These are phyloP conservation scores for Chaetops frenatus DNA, from an alignment of 2,113 vertebrate species.

Conservation along the genomic window DNA sequence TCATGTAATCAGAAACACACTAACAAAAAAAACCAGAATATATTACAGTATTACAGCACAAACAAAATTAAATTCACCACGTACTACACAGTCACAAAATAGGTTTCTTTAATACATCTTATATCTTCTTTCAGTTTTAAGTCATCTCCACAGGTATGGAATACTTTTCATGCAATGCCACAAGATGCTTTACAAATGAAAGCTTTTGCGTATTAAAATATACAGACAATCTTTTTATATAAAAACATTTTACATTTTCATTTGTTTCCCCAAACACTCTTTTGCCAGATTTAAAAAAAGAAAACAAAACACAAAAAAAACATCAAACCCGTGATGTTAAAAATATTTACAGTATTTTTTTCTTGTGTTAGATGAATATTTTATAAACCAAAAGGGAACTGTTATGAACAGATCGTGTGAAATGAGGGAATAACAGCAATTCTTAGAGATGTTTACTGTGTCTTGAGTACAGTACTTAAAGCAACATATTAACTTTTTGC, in stretches of 20 bases:
- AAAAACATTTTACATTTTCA: conserved; percentile 75
- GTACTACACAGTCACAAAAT: conserved; percentile 80
- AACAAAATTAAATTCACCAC: conserved; percentile 76
- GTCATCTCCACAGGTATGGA: conserved; percentile 71
- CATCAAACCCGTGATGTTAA: conserved; percentile 38
- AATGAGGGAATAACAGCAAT: conserved; percentile 48
- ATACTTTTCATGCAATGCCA: conserved; percentile 68
- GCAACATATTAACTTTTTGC: background rate
- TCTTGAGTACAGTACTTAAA: conserved; percentile 62
- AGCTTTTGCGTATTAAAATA: conserved; percentile 84
- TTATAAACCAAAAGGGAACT: conserved; percentile 65
- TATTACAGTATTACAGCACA: conserved; percentile 69
- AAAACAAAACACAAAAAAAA: background rate
- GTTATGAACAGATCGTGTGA: conserved; percentile 59
- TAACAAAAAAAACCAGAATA: conserved; percentile 66
- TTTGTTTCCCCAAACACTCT: conserved; percentile 76
- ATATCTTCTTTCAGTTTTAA: conserved; percentile 79
- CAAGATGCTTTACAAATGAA: conserved; percentile 79
- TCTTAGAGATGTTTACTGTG: conserved; percentile 27
- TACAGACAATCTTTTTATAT: conserved; percentile 77
- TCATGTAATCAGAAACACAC: conserved; percentile 69
- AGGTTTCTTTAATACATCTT: conserved; percentile 78
- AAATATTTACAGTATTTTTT: conserved; percentile 80
- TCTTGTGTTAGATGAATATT: conserved; percentile 70
- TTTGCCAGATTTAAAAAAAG: conserved; percentile 50